A percentile compares a stretch with the other conserved stretches of the same genome.
Evolutionary conservation across 2,797 vertebrate genomes (phyloP).

Genomic region (Propithecus perrieri): DNA sequence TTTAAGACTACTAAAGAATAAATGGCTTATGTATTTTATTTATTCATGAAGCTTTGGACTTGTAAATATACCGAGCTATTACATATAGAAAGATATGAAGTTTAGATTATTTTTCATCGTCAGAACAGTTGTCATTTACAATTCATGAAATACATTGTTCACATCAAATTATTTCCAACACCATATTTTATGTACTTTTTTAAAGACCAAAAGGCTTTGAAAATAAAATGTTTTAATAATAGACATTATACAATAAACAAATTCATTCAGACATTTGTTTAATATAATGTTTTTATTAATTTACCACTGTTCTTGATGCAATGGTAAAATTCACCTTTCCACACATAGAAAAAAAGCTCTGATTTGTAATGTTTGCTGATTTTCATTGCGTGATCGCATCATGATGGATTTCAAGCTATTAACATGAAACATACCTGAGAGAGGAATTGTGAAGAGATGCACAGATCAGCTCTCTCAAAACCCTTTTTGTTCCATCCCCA

Average conservation of each 20-base stretch:
- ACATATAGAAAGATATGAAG: conserved; percentile 1
- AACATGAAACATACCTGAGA: neutral
- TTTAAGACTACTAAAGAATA: conserved; percentile 3
- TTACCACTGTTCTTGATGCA: neutral
- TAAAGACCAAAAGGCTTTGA: neutral
- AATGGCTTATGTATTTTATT: conserved; percentile 20
- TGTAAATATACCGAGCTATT: neutral
- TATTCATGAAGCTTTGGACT: conserved; percentile 25
- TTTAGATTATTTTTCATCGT: conserved; percentile 39
- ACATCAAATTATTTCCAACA: neutral
- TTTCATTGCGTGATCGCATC: neutral
- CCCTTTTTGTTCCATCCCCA: neutral
- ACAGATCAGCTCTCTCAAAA: neutral
- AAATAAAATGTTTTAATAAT: neutral
- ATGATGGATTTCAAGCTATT: neutral
- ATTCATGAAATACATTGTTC: neutral
- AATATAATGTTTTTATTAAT: neutral
- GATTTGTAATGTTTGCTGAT: neutral
- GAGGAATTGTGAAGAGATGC: neutral
- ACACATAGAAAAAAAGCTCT: neutral
- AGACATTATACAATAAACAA: neutral
- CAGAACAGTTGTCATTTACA: conserved; percentile 32
- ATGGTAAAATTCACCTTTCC: neutral
- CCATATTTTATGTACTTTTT: neutral
- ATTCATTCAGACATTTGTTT: neutral